Percentiles rank a stretch among this genome's conserved stretches.
Evolutionary conservation across 2,113 vertebrate species (phyloP).

Genomic region (Gulo gulo): DNA sequence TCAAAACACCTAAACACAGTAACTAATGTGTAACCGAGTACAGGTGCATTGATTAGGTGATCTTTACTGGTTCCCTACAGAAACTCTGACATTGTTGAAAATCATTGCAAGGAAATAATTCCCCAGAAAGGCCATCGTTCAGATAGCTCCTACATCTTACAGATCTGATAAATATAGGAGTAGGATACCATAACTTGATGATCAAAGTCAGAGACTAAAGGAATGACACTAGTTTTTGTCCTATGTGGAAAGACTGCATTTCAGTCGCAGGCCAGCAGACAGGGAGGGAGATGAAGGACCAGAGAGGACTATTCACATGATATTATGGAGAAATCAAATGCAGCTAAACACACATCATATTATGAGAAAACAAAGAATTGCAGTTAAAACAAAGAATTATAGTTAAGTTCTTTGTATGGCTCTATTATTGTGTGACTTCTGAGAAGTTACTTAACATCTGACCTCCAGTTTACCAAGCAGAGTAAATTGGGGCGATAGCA

Average conservation of each 20-base stretch:
- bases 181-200: background rate
- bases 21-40: background rate
- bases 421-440: background rate
- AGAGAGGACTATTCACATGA: background rate
- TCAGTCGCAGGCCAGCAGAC: background rate
- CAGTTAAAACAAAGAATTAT: background rate
- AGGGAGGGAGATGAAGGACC: no score
- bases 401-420: background rate
- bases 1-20: background rate
- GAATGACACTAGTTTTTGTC: background rate
- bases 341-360: background rate
- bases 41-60: background rate
- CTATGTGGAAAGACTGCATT: background rate
- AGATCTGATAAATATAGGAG: background rate
- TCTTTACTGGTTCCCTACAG: background rate
- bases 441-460: background rate
- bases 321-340: background rate
- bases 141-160: background rate
- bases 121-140: background rate
- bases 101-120: conserved; percentile 6
- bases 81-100: background rate
- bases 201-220: background rate
- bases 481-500: background rate
- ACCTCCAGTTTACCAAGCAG: background rate
- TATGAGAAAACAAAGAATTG: background rate